These are phyloP conservation scores for Agrotis ipsilon DNA, from an alignment of 2,888 invertebrate species.

Conservation along the genomic window DNA sequence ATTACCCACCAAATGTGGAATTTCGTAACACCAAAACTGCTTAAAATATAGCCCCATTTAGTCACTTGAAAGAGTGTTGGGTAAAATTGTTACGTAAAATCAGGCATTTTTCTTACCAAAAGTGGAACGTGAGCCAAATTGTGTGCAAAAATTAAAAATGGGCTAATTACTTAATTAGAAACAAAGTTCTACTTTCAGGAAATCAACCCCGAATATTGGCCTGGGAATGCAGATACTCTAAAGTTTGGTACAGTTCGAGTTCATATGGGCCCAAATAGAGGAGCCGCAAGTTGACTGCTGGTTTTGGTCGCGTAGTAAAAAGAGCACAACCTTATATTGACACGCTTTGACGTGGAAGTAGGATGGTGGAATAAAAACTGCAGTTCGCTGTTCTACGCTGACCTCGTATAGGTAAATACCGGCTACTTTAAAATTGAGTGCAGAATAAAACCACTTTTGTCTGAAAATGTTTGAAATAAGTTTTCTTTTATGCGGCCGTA, in stretches of 20 bases:
- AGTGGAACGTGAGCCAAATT: slow-evolving; percentile 51
- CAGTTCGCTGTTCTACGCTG: slow-evolving; percentile 35
- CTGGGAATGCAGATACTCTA: slow-evolving; percentile 41
- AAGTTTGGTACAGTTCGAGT: slow-evolving; percentile 36
- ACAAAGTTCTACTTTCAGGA: slow-evolving; percentile 49
- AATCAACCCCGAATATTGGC: slow-evolving; percentile 41
- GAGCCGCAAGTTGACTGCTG: slow-evolving; percentile 49
- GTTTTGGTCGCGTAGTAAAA: slow-evolving; percentile 55
- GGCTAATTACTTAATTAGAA: slow-evolving; percentile 55
- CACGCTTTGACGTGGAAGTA: slow-evolving; percentile 60
- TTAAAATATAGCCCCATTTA: slow-evolving; percentile 42
- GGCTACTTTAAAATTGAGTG: slow-evolving; percentile 35
- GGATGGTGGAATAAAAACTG: slow-evolving; percentile 55
- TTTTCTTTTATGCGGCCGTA: neutral
- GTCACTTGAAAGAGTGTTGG: slow-evolving; percentile 33
- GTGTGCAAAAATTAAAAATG: slow-evolving; percentile 48
- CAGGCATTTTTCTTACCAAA: slow-evolving; percentile 46
- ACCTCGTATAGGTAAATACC: slow-evolving; percentile 34
- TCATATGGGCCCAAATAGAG: slow-evolving; percentile 55
- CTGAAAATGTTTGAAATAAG: slow-evolving; percentile 13
- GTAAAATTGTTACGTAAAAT: slow-evolving; percentile 44
- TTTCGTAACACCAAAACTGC: slow-evolving; percentile 20
- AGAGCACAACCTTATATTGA: slow-evolving; percentile 52
- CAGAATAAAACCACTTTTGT: slow-evolving; percentile 17
- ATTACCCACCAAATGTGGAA: slow-evolving; percentile 8